Conservation (phyloP, 2,888 invertebrate species). For the Agrotis puta region DNA sequence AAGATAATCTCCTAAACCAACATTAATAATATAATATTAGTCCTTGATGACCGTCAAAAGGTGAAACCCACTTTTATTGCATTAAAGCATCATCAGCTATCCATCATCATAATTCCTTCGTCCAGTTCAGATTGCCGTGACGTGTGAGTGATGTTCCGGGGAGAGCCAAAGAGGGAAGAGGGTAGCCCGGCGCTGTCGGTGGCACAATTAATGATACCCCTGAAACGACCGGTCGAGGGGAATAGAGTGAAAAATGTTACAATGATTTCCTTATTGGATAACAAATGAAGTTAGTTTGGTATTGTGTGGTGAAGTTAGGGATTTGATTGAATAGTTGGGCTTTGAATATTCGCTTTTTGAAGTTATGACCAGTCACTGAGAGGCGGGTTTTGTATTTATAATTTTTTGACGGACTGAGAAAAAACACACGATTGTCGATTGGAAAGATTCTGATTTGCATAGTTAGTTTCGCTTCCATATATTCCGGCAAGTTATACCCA, state of each 20-base stretch:
- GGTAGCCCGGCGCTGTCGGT: constrained; percentile 34
- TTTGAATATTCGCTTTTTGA: neutral
- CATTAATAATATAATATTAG: too few species aligned
- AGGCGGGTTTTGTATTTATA: neutral
- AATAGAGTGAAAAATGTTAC: constrained; percentile 51
- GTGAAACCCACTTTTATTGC: constrained; percentile 8
- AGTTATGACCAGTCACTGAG: neutral
- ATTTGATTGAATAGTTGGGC: neutral
- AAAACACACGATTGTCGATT: too few species aligned
- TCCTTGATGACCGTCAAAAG: neutral
- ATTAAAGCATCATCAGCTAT: constrained; percentile 1
- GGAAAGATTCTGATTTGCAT: too few species aligned
- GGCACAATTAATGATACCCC: constrained; percentile 58
- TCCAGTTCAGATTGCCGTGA: constrained; percentile 29
- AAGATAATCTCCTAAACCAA: too few species aligned
- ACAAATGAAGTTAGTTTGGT: constrained; percentile 46
- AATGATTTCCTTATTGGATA: constrained; percentile 41
- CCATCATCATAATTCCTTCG: constrained; percentile 30
- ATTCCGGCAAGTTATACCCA: too few species aligned
- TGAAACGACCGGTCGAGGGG: constrained; percentile 35
- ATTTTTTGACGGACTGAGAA: too few species aligned
- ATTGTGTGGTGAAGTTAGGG: neutral
- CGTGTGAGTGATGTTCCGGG: constrained; percentile 41
- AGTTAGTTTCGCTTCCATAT: too few species aligned
- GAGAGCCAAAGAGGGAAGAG: constrained; percentile 22